Evolutionary conservation across 2,113 vertebrate species (phyloP), one percentile per base, ranked within the genome.

Genomic region (Psettodes erumei): DNA sequence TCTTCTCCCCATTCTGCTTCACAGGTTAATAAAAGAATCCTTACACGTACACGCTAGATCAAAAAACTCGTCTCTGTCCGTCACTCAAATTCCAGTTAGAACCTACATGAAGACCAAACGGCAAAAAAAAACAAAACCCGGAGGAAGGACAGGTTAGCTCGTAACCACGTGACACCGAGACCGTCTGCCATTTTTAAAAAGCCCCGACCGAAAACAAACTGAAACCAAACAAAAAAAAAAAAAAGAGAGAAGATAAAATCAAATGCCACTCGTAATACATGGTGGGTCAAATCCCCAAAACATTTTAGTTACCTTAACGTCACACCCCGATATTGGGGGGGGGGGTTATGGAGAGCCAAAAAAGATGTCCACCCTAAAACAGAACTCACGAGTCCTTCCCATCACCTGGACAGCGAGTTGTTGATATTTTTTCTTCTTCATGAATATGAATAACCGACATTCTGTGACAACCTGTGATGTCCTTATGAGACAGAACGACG

Each of bases 71-170:
- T 59, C 76, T 54, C 79, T 71, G 77, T 75, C 71, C 68, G 32
- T 83, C 87, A 82, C 81, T 90, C 80, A 88, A 85, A 91, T 88
- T 91, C 90, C 91, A 93, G 91, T 87, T 87, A 88, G 86, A 86
- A 88, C 76, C 85, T 83, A 84, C 55, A 74, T 53, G n/a, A 72
- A 91, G 86, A 92, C 74, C 76, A 69, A 84, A 92, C 83, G 77
- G 80, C 90, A 85, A 83, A 88, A n/a, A n/a, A n/a, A n/a, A n/a
- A n/a, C n/a, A n/a, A n/a, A 80, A 51, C 72, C 82, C 42, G 64
- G 68, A 81, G 79, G 77, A 82, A 79, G 59, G 60, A 83, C 59
- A 86, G 59, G 77, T 86, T 63, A 72, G 72, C 78, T 87, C 48
- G 40, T 60, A 81, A 83, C 79, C 71, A 68, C 35, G 79, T 73